Conservation (phyloP, 1,140 invertebrate species). For the Colletes latitarsis region DNA sequence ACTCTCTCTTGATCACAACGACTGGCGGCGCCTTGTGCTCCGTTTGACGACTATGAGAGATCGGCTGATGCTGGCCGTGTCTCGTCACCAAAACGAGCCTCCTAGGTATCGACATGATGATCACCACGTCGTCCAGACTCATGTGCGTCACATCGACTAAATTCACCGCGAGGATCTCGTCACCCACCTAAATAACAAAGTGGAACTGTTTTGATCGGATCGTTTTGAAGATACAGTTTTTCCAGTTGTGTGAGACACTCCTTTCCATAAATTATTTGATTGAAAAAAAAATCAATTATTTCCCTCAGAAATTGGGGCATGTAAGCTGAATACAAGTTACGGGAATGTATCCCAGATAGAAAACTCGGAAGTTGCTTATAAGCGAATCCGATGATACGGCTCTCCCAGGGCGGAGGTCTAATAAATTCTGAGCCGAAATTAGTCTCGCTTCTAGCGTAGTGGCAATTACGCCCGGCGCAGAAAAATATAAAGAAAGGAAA, state of each 20-base stretch:
- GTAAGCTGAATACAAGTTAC: not conserved
- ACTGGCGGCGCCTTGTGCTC: slow-evolving; percentile 95
- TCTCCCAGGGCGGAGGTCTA: too few species aligned
- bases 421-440: not conserved
- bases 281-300: too few species aligned
- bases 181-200: slow-evolving; percentile 88
- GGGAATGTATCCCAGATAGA: not conserved
- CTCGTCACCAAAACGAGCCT: slow-evolving; percentile 96
- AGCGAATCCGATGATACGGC: too few species aligned
- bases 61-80: slow-evolving; percentile 84
- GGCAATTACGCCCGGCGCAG: slow-evolving; percentile 22
- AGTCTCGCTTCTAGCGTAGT: not conserved
- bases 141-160: slow-evolving; percentile 98
- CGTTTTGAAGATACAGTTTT: too few species aligned
- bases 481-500: slow-evolving; percentile 44
- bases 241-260: too few species aligned
- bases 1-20: slow-evolving; percentile 95
- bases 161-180: slow-evolving; percentile 99
- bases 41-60: slow-evolving; percentile 80
- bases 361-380: not conserved
- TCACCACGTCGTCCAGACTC: slow-evolving; percentile 99
- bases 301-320: too few species aligned
- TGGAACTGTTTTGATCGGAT: not conserved
- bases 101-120: slow-evolving; percentile 99
- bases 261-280: too few species aligned